phyloP scores from a whole-genome alignment of 2,797 vertebrate species.

The Epinephelus awoara region DNA sequence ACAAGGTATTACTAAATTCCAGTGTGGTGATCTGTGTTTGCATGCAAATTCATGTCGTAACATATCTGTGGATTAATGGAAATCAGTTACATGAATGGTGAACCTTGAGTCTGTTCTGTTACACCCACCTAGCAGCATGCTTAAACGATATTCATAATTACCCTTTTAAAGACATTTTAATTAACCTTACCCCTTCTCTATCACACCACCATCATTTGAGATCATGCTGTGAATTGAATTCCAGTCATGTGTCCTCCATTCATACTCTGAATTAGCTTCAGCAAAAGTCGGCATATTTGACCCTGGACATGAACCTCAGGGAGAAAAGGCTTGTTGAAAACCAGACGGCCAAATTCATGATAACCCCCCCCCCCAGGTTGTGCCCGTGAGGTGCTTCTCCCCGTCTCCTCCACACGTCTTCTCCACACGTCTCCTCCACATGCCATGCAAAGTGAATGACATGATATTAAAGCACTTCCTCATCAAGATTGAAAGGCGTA shows the following conservation, averaged over 20 bases:
- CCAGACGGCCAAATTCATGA: slow-evolving; percentile 60
- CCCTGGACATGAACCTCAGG: slow-evolving; percentile 60
- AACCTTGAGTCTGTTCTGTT: background rate
- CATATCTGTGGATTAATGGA: slow-evolving; percentile 20
- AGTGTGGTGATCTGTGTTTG: background rate
- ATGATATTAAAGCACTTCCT: slow-evolving; percentile 84
- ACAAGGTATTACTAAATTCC: background rate
- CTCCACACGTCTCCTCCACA: slow-evolving; percentile 70
- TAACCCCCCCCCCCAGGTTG: slow-evolving; percentile 68
- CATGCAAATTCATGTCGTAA: slow-evolving; percentile 1
- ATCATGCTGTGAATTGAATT: slow-evolving; percentile 38
- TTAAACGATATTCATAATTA: slow-evolving; percentile 42
- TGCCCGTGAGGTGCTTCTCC: slow-evolving; percentile 32
- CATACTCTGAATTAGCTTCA: slow-evolving; percentile 12
- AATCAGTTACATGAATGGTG: slow-evolving; percentile 13
- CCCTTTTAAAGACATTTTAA: slow-evolving; percentile 48
- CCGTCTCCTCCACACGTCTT: slow-evolving; percentile 52
- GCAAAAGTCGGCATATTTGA: slow-evolving; percentile 62
- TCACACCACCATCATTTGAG: background rate
- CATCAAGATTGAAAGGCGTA: slow-evolving; percentile 82
- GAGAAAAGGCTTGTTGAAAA: slow-evolving; percentile 58
- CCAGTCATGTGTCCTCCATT: slow-evolving; percentile 25
- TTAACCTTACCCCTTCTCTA: slow-evolving; percentile 16
- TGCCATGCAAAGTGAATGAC: slow-evolving; percentile 80
- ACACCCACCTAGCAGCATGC: slow-evolving; percentile 8